These are phyloP conservation scores for Hafferia zeledoni DNA, from an alignment of 2,797 vertebrate genomes.

Conservation along the genomic window DNA sequence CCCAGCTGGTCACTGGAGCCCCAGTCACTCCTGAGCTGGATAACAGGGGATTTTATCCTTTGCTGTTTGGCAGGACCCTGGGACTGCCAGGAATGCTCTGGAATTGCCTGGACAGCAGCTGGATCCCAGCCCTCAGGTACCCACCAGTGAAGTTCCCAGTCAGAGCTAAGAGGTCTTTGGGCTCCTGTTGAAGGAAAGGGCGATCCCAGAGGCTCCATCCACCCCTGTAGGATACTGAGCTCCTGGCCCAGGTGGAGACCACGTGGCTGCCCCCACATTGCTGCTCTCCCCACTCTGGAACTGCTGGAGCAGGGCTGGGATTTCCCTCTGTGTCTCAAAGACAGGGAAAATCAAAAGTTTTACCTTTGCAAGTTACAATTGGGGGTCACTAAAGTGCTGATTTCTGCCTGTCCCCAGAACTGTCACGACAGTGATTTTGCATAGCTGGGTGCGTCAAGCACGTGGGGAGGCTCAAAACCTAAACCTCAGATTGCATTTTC, in stretches of 20 bases:
- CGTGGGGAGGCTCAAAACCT: not conserved
- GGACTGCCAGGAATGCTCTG: not conserved
- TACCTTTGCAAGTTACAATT: not conserved
- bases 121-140: not conserved
- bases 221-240: not conserved
- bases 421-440: not conserved
- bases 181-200: accelerated
- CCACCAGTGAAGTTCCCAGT: not conserved
- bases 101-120: not conserved
- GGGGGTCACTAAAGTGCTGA: not conserved
- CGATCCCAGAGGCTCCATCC: not conserved
- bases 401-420: not conserved
- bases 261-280: not conserved
- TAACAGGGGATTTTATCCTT: not conserved
- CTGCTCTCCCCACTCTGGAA: not conserved
- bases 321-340: not conserved
- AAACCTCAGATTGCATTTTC: not conserved
- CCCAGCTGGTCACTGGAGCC: accelerated
- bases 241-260: not conserved
- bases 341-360: not conserved
- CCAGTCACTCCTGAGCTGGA: not conserved
- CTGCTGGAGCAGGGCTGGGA: not conserved
- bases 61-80: not conserved
- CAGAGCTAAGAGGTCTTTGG: not conserved
- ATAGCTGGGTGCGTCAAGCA: not conserved